Evolutionary conservation across 2,797 vertebrate genomes (phyloP).

Genomic region (Acipenser oxyrinchus): DNA sequence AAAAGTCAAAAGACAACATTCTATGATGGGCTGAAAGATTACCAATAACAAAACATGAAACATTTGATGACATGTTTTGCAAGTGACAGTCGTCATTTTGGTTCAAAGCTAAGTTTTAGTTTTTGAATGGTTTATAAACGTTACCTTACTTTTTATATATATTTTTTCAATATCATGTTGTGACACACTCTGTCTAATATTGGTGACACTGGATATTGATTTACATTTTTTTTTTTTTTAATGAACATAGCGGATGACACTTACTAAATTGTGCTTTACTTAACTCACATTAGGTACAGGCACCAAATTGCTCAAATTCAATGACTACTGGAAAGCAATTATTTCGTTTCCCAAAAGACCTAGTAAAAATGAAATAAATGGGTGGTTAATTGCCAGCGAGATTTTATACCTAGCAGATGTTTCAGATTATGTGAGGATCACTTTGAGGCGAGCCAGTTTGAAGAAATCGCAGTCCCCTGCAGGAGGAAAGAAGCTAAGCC

Average conservation of each 20-base stretch:
- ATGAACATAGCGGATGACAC: background rate
- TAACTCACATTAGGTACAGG: background rate
- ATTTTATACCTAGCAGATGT: constrained; percentile 65
- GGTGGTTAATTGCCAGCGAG: constrained; percentile 63
- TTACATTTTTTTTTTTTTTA: constrained; percentile 15
- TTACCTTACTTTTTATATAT: constrained; percentile 9
- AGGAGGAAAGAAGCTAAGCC: constrained; percentile 67
- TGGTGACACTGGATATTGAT: background rate
- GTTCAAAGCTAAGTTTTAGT: constrained; percentile 64
- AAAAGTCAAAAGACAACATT: too few species aligned
- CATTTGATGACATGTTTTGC: too few species aligned
- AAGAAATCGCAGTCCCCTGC: constrained; percentile 68
- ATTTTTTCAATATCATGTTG: constrained; percentile 2
- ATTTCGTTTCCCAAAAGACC: constrained; percentile 69
- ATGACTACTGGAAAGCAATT: constrained; percentile 68
- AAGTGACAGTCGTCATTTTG: constrained; percentile 61
- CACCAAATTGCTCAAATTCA: constrained; percentile 67
- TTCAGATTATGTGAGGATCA: constrained; percentile 72
- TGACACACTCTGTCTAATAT: background rate
- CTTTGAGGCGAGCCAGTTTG: constrained; percentile 70
- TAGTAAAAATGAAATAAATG: constrained; percentile 60
- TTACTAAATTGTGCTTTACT: background rate
- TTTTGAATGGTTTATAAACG: constrained; percentile 31
- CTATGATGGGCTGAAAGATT: too few species aligned
- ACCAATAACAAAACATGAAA: too few species aligned